A percentile compares a stretch with the other conserved stretches of the same genome.
Evolutionary conservation across 2,797 vertebrate genomes (phyloP).

Genomic region (Gadopsis marmoratus): DNA sequence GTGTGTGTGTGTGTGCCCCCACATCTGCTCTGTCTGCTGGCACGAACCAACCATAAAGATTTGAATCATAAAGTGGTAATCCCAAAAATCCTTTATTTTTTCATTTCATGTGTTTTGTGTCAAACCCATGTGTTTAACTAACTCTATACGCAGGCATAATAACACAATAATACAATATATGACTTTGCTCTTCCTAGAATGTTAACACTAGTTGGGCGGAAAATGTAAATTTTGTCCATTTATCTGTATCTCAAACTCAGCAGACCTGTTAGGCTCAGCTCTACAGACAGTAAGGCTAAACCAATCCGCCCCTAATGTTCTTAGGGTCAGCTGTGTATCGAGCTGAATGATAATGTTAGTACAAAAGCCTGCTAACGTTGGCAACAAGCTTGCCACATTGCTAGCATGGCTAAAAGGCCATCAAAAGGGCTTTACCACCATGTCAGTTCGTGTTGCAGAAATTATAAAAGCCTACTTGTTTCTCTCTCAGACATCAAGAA

Average conservation of each 20-base stretch:
- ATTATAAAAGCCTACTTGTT: background rate
- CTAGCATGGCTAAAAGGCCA: background rate
- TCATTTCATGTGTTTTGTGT: background rate
- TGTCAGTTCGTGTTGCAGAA: slow-evolving; percentile 12
- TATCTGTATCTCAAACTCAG: background rate
- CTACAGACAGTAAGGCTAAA: too few species aligned
- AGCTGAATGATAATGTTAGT: background rate
- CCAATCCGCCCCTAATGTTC: background rate
- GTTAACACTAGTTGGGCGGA: too few species aligned
- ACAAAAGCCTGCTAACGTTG: too few species aligned
- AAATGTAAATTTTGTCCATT: too few species aligned
- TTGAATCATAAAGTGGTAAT: slow-evolving; percentile 44
- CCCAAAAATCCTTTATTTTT: slow-evolving; percentile 7
- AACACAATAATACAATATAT: background rate
- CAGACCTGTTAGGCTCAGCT: background rate
- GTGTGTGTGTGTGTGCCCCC: slow-evolving; percentile 7
- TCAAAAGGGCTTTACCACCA: background rate
- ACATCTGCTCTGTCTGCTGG: slow-evolving; percentile 56
- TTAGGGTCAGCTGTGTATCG: background rate
- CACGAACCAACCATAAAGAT: slow-evolving; percentile 29
- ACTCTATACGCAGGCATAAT: background rate
- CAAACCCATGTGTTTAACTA: background rate
- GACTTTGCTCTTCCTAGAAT: background rate
- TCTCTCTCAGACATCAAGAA: slow-evolving; percentile 6
- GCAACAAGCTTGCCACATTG: too few species aligned